Conservation (phyloP, 2,888 invertebrate genomes). For the Siphonodentalium dalli region DNA sequence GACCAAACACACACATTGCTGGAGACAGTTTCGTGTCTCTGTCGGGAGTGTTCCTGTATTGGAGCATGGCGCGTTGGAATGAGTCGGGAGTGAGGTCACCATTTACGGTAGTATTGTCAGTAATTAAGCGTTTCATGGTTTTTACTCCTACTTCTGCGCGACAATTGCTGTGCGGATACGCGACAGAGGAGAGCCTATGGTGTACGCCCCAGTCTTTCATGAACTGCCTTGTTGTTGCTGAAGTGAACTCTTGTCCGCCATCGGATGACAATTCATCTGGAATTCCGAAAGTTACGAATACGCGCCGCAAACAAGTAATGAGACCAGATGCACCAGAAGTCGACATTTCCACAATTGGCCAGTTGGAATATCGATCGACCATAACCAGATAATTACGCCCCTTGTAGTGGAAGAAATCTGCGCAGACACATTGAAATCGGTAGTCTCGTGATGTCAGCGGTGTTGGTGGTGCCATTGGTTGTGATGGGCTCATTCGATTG, state of each 20-base stretch:
- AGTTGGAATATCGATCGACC: conserved; percentile 31
- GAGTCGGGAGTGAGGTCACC: conserved; percentile 23
- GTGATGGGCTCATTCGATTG: conserved; percentile 24
- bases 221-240: conserved; percentile 25
- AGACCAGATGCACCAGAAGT: conserved; percentile 24
- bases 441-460: conserved; percentile 20
- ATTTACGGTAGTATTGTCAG: conserved; percentile 21
- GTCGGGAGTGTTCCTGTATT: conserved; percentile 28
- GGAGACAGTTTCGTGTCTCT: conserved; percentile 32
- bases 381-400: conserved; percentile 29
- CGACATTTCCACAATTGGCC: conserved; percentile 25
- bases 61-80: conserved; percentile 29
- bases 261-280: conserved; percentile 30
- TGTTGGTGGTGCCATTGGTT: conserved; percentile 26
- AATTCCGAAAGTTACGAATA: conserved; percentile 33
- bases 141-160: conserved; percentile 31
- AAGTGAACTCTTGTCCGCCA: conserved; percentile 30
- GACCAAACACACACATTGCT: conserved; percentile 32
- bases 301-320: conserved; percentile 18
- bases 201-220: conserved; percentile 26
- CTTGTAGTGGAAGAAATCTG: conserved; percentile 25
- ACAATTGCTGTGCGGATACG: conserved; percentile 29
- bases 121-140: conserved; percentile 31
- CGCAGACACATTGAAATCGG: conserved; percentile 27
- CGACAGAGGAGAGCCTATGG: conserved; percentile 29